phyloP scores from a whole-genome alignment of 2,888 invertebrate genomes.

The Acleris laterana region DNA sequence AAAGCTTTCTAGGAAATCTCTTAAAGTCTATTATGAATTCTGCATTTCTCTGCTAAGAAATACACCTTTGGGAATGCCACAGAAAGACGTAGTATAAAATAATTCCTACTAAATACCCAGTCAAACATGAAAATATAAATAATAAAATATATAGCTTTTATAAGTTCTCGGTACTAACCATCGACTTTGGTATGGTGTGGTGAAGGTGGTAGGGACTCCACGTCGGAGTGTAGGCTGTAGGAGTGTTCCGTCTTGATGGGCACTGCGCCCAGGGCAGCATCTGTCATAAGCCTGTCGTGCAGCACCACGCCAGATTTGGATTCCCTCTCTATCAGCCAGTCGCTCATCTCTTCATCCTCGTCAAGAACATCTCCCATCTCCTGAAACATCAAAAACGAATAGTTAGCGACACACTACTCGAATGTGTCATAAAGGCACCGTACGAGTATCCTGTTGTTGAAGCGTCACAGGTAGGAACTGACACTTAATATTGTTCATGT shows the following conservation, averaged over 20 bases:
- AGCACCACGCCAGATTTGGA: constrained; percentile 89
- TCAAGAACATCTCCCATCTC: constrained; percentile 87
- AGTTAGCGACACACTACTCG: not conserved
- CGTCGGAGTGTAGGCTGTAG: constrained; percentile 92
- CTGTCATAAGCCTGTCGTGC: constrained; percentile 95
- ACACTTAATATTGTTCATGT: not conserved
- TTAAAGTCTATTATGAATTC: too few relatives aligned
- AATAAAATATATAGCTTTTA: too few relatives aligned
- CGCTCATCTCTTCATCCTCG: constrained; percentile 87
- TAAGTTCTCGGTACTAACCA: constrained; percentile 73
- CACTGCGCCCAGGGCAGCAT: constrained; percentile 90
- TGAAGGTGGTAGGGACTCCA: constrained; percentile 88
- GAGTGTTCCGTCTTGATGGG: constrained; percentile 97
- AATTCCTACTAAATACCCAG: too few relatives aligned
- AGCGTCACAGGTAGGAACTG: not conserved
- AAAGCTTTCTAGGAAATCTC: not conserved
- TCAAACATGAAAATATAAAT: too few relatives aligned
- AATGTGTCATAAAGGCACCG: not conserved
- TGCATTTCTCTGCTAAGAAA: not conserved
- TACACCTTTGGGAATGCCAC: not conserved
- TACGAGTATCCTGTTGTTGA: not conserved
- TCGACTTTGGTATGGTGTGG: constrained; percentile 89
- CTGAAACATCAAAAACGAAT: constrained; percentile 69
- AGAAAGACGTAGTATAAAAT: too few relatives aligned
- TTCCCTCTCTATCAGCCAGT: constrained; percentile 89